Percentiles rank a stretch among this genome's conserved stretches.
phyloP scores from a whole-genome alignment of 2,113 vertebrate species.

The Barbus barbus region DNA sequence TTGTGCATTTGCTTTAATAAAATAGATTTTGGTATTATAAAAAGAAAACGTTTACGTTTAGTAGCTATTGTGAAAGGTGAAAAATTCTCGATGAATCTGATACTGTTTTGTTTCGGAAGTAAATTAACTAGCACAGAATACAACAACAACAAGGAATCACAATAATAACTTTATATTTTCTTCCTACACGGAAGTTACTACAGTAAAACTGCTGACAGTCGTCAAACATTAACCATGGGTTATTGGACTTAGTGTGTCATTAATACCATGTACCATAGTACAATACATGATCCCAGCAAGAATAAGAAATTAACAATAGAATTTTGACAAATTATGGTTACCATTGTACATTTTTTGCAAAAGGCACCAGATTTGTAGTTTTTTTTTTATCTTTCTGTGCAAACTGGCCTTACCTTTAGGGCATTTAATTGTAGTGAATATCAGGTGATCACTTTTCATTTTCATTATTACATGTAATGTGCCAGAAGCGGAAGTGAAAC shows the following conservation, averaged over 20 bases:
- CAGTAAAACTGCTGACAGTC: not conserved
- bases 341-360: not conserved
- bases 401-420: not conserved
- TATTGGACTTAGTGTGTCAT: too few relatives aligned
- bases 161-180: not conserved
- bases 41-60: not conserved
- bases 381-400: not conserved
- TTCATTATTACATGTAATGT: not conserved
- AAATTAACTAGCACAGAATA: not conserved
- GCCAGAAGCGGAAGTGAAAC: constrained; percentile 48
- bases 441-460: not conserved
- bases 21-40: not conserved
- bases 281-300: not conserved
- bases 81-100: not conserved
- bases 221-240: not conserved
- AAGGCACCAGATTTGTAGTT: not conserved
- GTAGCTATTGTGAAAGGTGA: not conserved
- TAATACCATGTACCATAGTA: too few relatives aligned
- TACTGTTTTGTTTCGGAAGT: not conserved
- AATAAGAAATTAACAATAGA: not conserved
- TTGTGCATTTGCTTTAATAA: not conserved
- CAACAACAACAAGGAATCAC: too few relatives aligned
- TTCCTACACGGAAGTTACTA: not conserved
- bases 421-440: not conserved
- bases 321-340: not conserved